Evolutionary conservation across 2,113 vertebrate genomes (phyloP).

Genomic region (Tonatia bakeri): DNA sequence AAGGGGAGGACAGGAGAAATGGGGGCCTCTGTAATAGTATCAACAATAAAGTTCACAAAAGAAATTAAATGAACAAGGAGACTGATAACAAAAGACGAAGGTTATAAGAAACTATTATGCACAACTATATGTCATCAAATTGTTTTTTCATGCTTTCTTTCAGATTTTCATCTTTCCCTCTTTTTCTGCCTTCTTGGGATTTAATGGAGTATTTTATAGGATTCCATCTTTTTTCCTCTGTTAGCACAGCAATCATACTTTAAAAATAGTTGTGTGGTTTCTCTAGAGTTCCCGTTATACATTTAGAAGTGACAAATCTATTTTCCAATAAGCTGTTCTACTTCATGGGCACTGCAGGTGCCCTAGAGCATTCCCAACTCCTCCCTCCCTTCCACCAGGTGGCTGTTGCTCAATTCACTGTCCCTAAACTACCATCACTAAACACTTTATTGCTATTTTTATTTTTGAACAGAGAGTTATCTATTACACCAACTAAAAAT

Average conservation of each 20-base stretch:
- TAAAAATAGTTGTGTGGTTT: neutral
- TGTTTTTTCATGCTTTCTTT: neutral
- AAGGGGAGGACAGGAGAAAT: too few species aligned
- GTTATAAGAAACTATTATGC: neutral
- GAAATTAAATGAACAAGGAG: neutral
- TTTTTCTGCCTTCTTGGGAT: neutral
- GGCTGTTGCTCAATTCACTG: neutral
- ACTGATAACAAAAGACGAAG: neutral
- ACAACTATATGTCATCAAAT: neutral
- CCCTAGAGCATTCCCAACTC: neutral
- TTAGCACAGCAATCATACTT: neutral
- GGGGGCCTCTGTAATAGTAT: too few species aligned
- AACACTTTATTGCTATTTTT: neutral
- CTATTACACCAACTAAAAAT: neutral
- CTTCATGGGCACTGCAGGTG: neutral
- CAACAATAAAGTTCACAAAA: neutral
- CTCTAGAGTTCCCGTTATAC: neutral
- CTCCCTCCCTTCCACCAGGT: neutral
- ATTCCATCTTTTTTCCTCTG: neutral
- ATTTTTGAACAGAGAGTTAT: neutral
- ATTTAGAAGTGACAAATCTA: neutral
- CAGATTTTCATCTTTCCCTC: neutral
- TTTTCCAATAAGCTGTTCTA: neutral
- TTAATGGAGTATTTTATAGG: neutral
- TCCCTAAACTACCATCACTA: neutral